Percentiles rank a stretch among this genome's conserved stretches.
Evolutionary conservation across 2,113 vertebrate species (phyloP).

Genomic region (Holacanthus passer): DNA sequence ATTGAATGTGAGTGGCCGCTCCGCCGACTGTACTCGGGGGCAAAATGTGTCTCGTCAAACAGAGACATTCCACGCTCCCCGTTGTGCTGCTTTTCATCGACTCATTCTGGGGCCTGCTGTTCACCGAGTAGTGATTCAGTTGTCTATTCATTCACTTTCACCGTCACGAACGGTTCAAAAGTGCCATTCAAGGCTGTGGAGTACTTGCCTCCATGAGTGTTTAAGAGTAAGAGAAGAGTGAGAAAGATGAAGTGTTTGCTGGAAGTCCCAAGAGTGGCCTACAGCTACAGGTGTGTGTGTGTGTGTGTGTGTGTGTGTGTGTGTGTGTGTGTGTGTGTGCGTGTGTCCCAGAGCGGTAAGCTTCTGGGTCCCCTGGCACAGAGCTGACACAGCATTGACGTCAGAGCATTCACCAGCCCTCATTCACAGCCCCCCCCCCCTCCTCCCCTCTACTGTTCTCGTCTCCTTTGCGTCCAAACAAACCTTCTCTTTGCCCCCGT

Average conservation of each 20-base stretch:
- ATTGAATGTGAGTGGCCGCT: constrained; percentile 67
- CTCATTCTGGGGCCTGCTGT: constrained; percentile 38
- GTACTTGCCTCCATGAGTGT: not conserved
- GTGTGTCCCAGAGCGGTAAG: constrained; percentile 47
- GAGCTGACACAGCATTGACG: constrained; percentile 59
- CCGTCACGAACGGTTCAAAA: not conserved
- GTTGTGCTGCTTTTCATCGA: constrained; percentile 39
- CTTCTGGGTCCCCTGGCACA: constrained; percentile 40
- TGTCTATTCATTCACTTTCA: constrained; percentile 47
- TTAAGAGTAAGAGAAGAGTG: not conserved
- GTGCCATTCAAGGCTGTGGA: constrained; percentile 4
- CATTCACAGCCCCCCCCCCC: not conserved
- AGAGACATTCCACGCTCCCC: constrained; percentile 65
- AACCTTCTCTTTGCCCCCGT: constrained; percentile 13
- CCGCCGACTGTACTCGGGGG: constrained; percentile 53
- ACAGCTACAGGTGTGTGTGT: constrained; percentile 48
- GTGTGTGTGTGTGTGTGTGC: constrained; percentile 34
- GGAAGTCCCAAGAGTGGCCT: constrained; percentile 31
- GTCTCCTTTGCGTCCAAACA: constrained; percentile 54
- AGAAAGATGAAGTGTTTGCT: constrained; percentile 22
- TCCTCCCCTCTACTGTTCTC: constrained; percentile 22
- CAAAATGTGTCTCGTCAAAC: constrained; percentile 50
- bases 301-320: constrained; percentile 45
- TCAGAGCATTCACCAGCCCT: constrained; percentile 66
- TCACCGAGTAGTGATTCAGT: constrained; percentile 38